Evolutionary conservation across 2,888 invertebrate species (phyloP).

Genomic region (Parnassius mnemosyne): DNA sequence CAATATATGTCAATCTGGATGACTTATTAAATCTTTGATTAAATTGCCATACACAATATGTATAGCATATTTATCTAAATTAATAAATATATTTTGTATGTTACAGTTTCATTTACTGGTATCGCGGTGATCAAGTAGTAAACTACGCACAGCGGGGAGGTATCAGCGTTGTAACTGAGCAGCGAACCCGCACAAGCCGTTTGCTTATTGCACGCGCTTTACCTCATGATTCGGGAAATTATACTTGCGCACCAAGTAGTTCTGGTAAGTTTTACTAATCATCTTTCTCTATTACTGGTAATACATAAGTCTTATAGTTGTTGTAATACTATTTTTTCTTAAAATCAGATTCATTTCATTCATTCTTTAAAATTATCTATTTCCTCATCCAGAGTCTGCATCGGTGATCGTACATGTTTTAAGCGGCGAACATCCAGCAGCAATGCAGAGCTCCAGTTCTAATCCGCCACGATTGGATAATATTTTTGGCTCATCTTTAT

Average conservation of each 20-base stretch:
- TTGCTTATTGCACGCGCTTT: constrained; percentile 92
- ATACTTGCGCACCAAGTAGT: constrained; percentile 93
- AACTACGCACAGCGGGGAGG: constrained; percentile 93
- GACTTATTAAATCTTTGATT: too few relatives aligned
- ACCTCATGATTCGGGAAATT: constrained; percentile 92
- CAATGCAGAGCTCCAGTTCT: constrained; percentile 81
- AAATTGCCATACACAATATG: too few relatives aligned
- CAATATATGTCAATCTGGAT: too few relatives aligned
- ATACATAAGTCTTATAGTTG: too few relatives aligned
- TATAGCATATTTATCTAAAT: too few relatives aligned
- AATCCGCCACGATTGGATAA: constrained; percentile 57
- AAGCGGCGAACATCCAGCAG: constrained; percentile 86
- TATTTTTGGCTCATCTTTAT: constrained; percentile 53
- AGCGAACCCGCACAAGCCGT: constrained; percentile 90
- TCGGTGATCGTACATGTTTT: constrained; percentile 91
- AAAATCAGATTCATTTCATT: too few relatives aligned
- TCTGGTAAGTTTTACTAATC: constrained; percentile 71
- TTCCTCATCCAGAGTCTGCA: constrained; percentile 83
- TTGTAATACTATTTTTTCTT: too few relatives aligned
- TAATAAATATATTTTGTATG: background rate
- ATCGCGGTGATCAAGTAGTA: constrained; percentile 89
- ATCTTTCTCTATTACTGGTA: background rate
- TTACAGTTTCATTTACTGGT: constrained; percentile 88
- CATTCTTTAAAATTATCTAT: background rate
- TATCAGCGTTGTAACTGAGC: constrained; percentile 92